Base-by-base conservation (phyloP, 1,140 invertebrate genomes). In the Ceratina japonica region DNA sequence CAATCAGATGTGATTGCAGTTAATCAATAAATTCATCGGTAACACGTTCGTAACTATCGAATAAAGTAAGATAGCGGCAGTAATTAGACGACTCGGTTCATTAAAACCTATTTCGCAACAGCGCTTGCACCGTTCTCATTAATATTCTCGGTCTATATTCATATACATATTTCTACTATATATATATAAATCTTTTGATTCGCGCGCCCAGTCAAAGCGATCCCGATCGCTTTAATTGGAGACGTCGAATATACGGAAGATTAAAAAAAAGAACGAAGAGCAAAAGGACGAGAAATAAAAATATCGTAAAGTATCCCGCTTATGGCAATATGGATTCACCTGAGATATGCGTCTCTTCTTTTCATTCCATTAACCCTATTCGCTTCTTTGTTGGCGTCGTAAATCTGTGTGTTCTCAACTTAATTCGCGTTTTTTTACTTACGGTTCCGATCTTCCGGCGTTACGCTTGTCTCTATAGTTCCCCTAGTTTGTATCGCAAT, bases 41-140 rank as follows among this genome's bases (percentile, higher is more conserved):
- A 84, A 83, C 66, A 54, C 49, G 81, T 70, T 69, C 51, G 24
- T 70, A 70, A 84, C 69, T 80, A 84, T 84, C 49, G 56, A 61
- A 56, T 63, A 69, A 52, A 72, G 49, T 72, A 77, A 78, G 64
- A 56, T 62, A 83, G 75, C 70, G 77, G 69, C 69, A 78, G 75
- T 77, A 77, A 77, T 66, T 63, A 69, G 59, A 63, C 68, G 69
- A 56, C 54, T 61, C 13, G 37, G 18, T 44, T 18, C 20, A 44
- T 78, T 62, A 22, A 62, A 62, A 63, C 27, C 68, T 78, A 62
- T 62, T 37, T 59, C 66, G 68, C 68, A 63, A 77, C 66, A 62
- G 59, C 75, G 75, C 58, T 63, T 71, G 66, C 68, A 63, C 75
- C 69, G 44, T 77, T 71, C 4, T 63, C n/a, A 24, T 24, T 12